These are phyloP conservation scores for Stenodera caucasica DNA, from an alignment of 2,888 invertebrate species.

Conservation along the genomic window DNA sequence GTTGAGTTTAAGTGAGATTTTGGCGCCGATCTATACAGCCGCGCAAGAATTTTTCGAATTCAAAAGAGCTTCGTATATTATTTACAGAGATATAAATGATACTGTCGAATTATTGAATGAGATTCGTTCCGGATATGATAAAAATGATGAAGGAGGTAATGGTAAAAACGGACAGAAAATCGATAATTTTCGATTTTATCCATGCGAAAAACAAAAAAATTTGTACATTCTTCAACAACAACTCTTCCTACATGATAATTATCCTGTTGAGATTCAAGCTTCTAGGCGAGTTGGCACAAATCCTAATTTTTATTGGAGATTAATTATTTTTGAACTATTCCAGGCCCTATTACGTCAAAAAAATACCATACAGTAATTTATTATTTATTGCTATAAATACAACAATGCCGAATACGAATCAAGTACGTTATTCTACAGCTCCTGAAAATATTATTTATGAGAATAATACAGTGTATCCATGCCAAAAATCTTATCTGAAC, in stretches of 20 bases:
- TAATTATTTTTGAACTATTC: slow-evolving; percentile 29
- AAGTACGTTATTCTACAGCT: slow-evolving; percentile 55
- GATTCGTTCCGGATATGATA: slow-evolving; percentile 3
- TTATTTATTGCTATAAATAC: slow-evolving; percentile 71
- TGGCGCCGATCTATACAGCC: slow-evolving; percentile 34
- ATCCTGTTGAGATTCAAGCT: slow-evolving; percentile 15
- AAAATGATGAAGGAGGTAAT: slow-evolving; percentile 14
- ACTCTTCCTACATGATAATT: slow-evolving; percentile 34
- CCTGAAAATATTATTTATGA: slow-evolving; percentile 58
- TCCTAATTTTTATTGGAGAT: not conserved
- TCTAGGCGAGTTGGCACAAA: not conserved
- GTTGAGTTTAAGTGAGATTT: slow-evolving; percentile 42
- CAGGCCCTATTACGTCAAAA: slow-evolving; percentile 70
- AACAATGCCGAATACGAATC: slow-evolving; percentile 20
- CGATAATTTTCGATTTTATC: slow-evolving; percentile 45
- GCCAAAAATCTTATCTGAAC: slow-evolving; percentile 75
- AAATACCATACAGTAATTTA: slow-evolving; percentile 77
- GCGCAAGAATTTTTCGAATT: slow-evolving; percentile 26
- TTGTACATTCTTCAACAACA: slow-evolving; percentile 43
- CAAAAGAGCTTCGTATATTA: not conserved
- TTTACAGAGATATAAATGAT: not conserved
- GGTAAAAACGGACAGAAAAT: slow-evolving; percentile 53
- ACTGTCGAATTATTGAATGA: not conserved
- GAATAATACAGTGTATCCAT: slow-evolving; percentile 63
- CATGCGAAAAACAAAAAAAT: slow-evolving; percentile 46